Evolutionary conservation across 2,113 vertebrate genomes (phyloP).

Genomic region (Cebus imitator): DNA sequence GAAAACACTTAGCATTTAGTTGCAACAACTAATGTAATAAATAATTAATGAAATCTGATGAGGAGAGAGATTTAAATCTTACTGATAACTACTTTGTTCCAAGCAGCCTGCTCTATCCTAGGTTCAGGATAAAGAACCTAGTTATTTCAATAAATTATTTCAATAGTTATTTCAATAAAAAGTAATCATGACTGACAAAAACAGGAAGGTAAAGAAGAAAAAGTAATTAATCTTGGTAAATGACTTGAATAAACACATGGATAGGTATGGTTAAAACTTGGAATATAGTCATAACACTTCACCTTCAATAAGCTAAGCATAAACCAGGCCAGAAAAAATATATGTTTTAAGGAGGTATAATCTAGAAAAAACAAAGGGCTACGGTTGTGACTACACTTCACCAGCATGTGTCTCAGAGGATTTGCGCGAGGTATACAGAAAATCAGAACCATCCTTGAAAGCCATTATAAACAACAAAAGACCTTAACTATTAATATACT

Average conservation of each 20-base stretch:
- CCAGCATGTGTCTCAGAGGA: background rate
- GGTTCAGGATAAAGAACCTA: background rate
- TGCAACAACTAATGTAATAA: background rate
- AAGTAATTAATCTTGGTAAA: background rate
- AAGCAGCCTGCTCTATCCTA: background rate
- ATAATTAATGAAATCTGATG: slow-evolving; percentile 11
- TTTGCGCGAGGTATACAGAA: background rate
- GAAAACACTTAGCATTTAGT: slow-evolving; percentile 1
- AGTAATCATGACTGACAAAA: background rate
- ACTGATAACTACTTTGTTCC: background rate
- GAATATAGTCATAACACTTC: background rate
- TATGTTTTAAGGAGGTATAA: background rate
- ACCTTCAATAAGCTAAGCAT: slow-evolving; percentile 20
- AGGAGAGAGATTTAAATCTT: slow-evolving; percentile 23
- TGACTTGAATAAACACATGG: background rate
- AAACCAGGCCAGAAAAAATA: background rate
- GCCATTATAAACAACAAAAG: slow-evolving; percentile 29
- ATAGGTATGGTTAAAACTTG: background rate
- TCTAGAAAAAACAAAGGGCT: background rate
- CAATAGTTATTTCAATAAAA: slow-evolving; percentile 33
- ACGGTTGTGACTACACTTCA: background rate
- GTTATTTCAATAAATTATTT: slow-evolving; percentile 9
- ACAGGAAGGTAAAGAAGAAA: background rate
- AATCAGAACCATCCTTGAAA: slow-evolving; percentile 16
- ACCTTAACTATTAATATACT: background rate